Conservation (phyloP, 2,113 vertebrate genomes). For the Ciconia stormi region DNA sequence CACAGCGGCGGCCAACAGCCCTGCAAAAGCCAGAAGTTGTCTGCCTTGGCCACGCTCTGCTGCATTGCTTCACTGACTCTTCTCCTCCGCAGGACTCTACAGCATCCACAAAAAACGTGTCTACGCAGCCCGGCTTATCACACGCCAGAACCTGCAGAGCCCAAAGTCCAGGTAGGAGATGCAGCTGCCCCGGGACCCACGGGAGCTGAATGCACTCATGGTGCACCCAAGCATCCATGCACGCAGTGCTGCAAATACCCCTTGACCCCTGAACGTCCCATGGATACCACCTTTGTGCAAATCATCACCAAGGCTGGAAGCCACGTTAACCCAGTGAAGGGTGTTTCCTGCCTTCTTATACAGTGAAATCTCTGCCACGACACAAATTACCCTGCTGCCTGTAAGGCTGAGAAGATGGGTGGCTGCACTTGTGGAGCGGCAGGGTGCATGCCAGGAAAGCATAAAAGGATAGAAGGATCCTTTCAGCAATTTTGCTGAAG, state of each 20-base stretch:
- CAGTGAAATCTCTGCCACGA: rapidly evolving
- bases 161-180: conserved; percentile 88
- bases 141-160: conserved; percentile 92
- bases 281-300: not conserved
- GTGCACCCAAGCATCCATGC: not conserved
- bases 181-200: rapidly evolving
- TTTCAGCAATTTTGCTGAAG: not conserved
- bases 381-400: not conserved
- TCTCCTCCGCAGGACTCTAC: conserved; percentile 80
- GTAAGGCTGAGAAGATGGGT: not conserved
- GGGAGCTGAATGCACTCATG: rapidly evolving
- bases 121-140: conserved; percentile 86
- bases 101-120: conserved; percentile 92
- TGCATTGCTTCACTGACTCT: not conserved
- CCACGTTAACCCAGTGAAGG: not conserved
- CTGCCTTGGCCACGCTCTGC: not conserved
- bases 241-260: not conserved
- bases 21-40: not conserved
- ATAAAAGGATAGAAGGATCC: not conserved
- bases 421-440: not conserved
- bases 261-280: not conserved
- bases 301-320: not conserved
- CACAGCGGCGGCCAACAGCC: rapidly evolving
- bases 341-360: not conserved
- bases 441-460: not conserved